Base-by-base conservation (phyloP, 2,888 invertebrate genomes). In the Andrena flavipes region DNA sequence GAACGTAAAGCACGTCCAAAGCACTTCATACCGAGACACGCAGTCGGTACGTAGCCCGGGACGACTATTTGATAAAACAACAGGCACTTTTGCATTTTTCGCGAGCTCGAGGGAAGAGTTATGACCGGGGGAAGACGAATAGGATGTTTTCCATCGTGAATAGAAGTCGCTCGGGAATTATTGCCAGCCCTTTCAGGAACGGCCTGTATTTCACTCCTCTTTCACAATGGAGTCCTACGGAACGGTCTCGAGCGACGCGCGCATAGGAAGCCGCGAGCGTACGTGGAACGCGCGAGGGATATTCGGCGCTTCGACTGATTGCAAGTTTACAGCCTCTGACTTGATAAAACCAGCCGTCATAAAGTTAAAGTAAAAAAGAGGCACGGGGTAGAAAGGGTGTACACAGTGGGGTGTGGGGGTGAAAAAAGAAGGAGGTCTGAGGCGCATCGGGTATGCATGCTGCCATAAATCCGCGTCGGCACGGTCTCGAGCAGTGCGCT, bases 281-380 rank as follows among this genome's bases (percentile, higher is more conserved):
- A 67, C 62, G 48, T 30, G 23, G 4, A 8, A 23, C 33, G 63
- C 8, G 16, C 54, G 33, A 5, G 8, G 62, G 35, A 23, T 74
- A 54, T 86, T 76, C 56, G 71, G n/a, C 59, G 77, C 42, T 71
- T 49, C 72, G 67, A 71, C 59, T 70, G 76, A 84, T 74, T 73
- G 48, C 69, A 62, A 70, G 60, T 81, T 86, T 84, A 84, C 56
- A 73, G 67, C 64, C 54, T 30, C 49, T 10, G 62, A 73, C 62
- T 81, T 78, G 64, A 80, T 79, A 80, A 87, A 88, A 63, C 62
- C 33, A 2, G 74, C 29, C 42, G 42, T 64, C 80, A 56, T 87
- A 84, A 88, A 84, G 54, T 73, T 69, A 71, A 64, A 69, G 70
- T 62, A 78, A 76, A 65, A 65, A 48, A 13, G 26, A 4, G 49